Evolutionary conservation across 2,113 vertebrate species (phyloP), one percentile per base, ranked within the genome.

Genomic region (Spheniscus mendiculus): DNA sequence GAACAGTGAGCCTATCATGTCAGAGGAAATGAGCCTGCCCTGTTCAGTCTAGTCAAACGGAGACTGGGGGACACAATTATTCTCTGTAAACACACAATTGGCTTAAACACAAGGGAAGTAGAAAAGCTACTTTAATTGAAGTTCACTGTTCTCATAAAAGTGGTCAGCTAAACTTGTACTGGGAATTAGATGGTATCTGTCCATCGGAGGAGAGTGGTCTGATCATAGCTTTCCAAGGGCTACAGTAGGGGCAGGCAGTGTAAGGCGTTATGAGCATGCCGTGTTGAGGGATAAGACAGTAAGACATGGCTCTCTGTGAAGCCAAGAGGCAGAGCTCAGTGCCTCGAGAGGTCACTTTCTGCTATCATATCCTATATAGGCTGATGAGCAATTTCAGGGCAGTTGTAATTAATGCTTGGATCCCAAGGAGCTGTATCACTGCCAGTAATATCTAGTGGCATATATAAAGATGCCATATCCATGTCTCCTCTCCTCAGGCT

Each of bases 231-330:
- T 58, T 69, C 76, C 34, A 63, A 76, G n/a, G 22, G 42, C 36
- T 87, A 15, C 34, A 9, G 61, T 2, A 53, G 40, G 10, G 32
- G 12, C 72, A 79, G 38, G 21, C 17, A 45, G 27, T 34, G 21
- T n/a, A 32, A 78, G 34, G 22, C 9, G 5, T 21, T 81, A 4
- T 15, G 62, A 56, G 29, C 40, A 52, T 0, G 0, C 17, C 2
- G 0, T 38, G 15, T 23, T 63, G 76, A 84, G 27, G 55, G 15
- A 27, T 59, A 42, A 66, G 32, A 36, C 50, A 3, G 1, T 18
- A 12, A 7, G 26, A 23, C 14, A 6, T 11, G 29, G 18, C 58
- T 80, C 15, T 32, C 58, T 36, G n/a, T 5, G 20, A 74, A 83
- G 16, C 17, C 72, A 91, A 84, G 55, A 82, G 38, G 44, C 50